Evolutionary conservation across 2,113 vertebrate genomes (phyloP).

Genomic region (Chionomys nivalis): DNA sequence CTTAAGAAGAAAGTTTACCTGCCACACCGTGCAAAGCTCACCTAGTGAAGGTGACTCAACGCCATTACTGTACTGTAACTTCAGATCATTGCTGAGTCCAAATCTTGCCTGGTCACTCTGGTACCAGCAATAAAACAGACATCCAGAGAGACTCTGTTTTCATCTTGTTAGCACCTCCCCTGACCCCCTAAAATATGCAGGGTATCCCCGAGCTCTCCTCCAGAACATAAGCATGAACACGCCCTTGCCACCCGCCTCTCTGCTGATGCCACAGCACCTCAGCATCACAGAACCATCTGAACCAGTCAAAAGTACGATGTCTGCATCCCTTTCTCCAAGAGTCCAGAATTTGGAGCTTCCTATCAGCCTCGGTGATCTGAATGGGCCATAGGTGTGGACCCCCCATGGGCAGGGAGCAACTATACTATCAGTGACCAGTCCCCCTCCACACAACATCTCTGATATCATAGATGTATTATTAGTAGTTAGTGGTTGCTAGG

Average conservation of each 20-base stretch:
- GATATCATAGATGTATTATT: not conserved
- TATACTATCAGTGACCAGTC: not conserved
- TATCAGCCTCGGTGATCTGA: not conserved
- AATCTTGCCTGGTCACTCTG: not conserved
- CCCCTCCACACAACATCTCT: not conserved
- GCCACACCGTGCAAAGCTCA: not conserved
- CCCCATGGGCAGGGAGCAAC: not conserved
- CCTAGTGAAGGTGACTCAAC: not conserved
- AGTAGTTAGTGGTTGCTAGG: not conserved
- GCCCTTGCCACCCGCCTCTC: not conserved
- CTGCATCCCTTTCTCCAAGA: not conserved
- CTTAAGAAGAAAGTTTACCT: not conserved
- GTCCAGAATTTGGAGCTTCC: not conserved
- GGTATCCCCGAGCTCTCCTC: not conserved
- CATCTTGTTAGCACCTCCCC: not conserved
- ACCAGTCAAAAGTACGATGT: not conserved
- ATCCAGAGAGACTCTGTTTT: not conserved
- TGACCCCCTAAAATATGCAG: not conserved
- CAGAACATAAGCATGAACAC: not conserved
- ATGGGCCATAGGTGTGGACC: not conserved
- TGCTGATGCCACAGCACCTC: not conserved
- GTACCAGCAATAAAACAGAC: not conserved
- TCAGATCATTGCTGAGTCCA: fast-evolving
- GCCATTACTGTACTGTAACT: not conserved
- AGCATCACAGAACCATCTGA: not conserved